Percentiles rank a stretch among this genome's conserved stretches.
Conservation (phyloP, 2,797 vertebrate species). For the Bryconaethiops microstoma region DNA sequence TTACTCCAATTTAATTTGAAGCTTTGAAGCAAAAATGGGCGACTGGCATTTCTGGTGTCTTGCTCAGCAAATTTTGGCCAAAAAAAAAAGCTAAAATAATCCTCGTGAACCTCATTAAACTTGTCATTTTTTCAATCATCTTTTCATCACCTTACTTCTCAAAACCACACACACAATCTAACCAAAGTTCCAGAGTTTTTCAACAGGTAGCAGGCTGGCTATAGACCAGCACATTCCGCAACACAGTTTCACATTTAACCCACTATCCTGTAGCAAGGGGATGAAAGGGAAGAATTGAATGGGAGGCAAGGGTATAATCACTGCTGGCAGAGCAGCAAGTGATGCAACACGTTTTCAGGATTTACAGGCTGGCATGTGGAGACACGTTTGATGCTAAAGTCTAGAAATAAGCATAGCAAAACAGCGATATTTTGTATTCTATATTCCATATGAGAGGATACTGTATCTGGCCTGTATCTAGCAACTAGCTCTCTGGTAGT, state of each 20-base stretch:
- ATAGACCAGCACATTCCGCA: conserved; percentile 30
- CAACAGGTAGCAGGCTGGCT: conserved; percentile 25
- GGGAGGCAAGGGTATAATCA: conserved; percentile 58
- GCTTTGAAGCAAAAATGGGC: conserved; percentile 10
- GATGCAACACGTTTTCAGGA: conserved; percentile 55
- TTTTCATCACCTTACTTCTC: not conserved
- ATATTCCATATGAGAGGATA: conserved; percentile 2
- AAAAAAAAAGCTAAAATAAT: conserved; percentile 3
- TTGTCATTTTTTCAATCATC: not conserved
- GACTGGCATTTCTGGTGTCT: not conserved
- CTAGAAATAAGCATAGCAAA: conserved; percentile 24
- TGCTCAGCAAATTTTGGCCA: not conserved
- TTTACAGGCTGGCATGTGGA: conserved; percentile 56
- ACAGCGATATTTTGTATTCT: conserved; percentile 9
- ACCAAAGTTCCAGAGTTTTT: conserved; percentile 2
- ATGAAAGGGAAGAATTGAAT: conserved; percentile 57
- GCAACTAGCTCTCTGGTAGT: not conserved
- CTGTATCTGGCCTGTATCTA: not conserved
- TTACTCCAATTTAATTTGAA: conserved; percentile 21
- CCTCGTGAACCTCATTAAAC: not conserved
- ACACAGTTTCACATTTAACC: conserved; percentile 32
- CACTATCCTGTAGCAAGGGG: conserved; percentile 40
- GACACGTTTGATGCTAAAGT: conserved; percentile 43
- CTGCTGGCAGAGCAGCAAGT: conserved; percentile 49
- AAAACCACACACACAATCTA: not conserved